A percentile compares a stretch with the other conserved stretches of the same genome.
These are phyloP conservation scores for Cossypha caffra DNA, from an alignment of 2,797 vertebrate genomes.

Conservation along the genomic window DNA sequence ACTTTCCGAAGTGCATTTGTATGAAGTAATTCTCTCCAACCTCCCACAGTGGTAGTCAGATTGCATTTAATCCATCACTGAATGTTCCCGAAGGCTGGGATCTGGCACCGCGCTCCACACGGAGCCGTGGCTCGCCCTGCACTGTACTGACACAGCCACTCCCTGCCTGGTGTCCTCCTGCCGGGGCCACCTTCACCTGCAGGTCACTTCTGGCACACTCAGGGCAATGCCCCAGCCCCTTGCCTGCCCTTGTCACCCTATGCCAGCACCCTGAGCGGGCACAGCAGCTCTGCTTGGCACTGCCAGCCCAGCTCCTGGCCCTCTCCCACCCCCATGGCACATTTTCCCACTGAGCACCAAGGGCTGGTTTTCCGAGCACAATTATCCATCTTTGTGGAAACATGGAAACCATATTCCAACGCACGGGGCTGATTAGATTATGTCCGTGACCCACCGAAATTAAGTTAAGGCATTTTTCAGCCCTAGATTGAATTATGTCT, in stretches of 20 bases:
- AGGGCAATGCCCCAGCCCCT: accelerated
- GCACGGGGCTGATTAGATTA: constrained; percentile 25
- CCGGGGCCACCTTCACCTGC: not conserved
- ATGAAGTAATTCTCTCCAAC: constrained; percentile 70
- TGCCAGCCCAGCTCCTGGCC: not conserved
- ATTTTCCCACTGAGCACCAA: not conserved
- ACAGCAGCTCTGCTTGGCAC: not conserved
- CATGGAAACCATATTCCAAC: not conserved
- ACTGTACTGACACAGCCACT: not conserved
- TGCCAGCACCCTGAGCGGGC: not conserved
- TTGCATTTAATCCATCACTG: constrained; percentile 72
- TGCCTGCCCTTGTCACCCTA: accelerated
- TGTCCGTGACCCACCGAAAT: constrained; percentile 16
- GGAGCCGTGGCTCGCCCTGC: not conserved
- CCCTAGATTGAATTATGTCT: constrained; percentile 33
- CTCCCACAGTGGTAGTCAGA: constrained; percentile 67
- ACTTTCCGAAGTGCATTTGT: constrained; percentile 64
- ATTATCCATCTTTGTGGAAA: constrained; percentile 13
- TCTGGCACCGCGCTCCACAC: constrained; percentile 44
- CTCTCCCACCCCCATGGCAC: not conserved
- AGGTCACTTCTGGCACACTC: accelerated
- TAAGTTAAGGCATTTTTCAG: constrained; percentile 48
- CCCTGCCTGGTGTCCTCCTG: not conserved
- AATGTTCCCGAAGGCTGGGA: constrained; percentile 65
- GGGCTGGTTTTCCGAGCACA: not conserved